phyloP scores from a whole-genome alignment of 1,140 invertebrate species.

The Magallana ariakensis region DNA sequence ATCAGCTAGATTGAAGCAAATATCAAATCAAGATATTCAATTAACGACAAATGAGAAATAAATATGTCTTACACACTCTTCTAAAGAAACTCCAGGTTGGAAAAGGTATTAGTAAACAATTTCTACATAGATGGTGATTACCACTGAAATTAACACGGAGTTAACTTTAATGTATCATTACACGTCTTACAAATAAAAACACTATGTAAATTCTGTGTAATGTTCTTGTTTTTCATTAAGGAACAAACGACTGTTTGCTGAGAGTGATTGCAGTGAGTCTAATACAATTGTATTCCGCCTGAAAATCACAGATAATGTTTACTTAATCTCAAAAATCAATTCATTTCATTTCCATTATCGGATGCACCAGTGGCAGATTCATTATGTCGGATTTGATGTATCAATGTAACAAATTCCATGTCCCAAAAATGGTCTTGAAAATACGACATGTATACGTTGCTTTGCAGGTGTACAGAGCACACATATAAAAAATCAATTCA shows the following conservation, averaged over 20 bases:
- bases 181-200: neutral
- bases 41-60: neutral
- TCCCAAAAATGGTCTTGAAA: too few relatives aligned
- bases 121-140: neutral
- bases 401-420: too few relatives aligned
- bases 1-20: neutral
- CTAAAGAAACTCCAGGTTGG: neutral
- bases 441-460: too few relatives aligned
- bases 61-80: neutral
- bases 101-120: neutral
- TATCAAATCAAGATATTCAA: neutral
- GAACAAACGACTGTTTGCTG: neutral
- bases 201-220: neutral
- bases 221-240: neutral
- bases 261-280: neutral
- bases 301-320: too few relatives aligned
- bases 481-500: too few relatives aligned
- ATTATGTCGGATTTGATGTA: too few relatives aligned
- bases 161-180: neutral
- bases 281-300: too few relatives aligned
- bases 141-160: neutral
- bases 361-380: too few relatives aligned
- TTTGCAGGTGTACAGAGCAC: too few relatives aligned
- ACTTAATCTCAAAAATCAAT: too few relatives aligned
- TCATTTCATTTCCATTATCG: too few relatives aligned